Percentiles rank a stretch among this genome's conserved stretches.
phyloP scores from a whole-genome alignment of 1,140 invertebrate species.

The Mesaphorura yosii region DNA sequence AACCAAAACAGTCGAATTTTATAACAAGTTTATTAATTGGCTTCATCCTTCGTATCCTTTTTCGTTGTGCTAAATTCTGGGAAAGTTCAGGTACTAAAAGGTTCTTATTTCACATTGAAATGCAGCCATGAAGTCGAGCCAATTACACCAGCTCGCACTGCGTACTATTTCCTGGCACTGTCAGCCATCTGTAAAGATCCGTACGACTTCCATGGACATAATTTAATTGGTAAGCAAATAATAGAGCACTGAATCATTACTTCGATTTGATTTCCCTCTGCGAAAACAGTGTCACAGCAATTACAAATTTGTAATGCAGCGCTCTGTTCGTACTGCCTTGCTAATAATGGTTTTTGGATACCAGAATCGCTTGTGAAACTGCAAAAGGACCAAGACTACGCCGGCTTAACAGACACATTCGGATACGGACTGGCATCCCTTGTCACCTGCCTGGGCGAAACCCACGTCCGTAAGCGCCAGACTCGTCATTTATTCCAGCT shows the following conservation, averaged over 20 bases:
- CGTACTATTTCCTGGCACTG: conserved; percentile 59
- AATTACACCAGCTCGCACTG: conserved; percentile 57
- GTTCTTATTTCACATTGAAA: too few species aligned
- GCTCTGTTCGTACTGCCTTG: too few species aligned
- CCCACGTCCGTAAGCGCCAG: conserved; percentile 63
- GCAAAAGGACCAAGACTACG: conserved; percentile 46
- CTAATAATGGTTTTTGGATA: conserved; percentile 32
- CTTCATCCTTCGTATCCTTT: neutral
- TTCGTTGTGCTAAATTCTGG: too few species aligned
- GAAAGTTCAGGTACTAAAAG: too few species aligned
- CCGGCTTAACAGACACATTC: conserved; percentile 35
- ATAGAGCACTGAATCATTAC: too few species aligned
- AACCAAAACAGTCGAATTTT: too few species aligned
- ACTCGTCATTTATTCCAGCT: conserved; percentile 59
- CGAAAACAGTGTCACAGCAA: too few species aligned
- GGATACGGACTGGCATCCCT: conserved; percentile 55
- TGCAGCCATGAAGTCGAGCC: conserved; percentile 41
- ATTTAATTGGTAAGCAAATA: conserved; percentile 50
- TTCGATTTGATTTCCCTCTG: neutral
- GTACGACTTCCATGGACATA: conserved; percentile 65
- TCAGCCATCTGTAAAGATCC: conserved; percentile 68
- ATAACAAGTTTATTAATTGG: too few species aligned
- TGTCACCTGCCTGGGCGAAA: conserved; percentile 62
- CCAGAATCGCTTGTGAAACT: conserved; percentile 46
- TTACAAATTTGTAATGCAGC: too few species aligned